Evolutionary conservation across 2,888 invertebrate species (phyloP), one percentile per base, ranked within the genome.

Genomic region (Theodoxus fluviatilis): DNA sequence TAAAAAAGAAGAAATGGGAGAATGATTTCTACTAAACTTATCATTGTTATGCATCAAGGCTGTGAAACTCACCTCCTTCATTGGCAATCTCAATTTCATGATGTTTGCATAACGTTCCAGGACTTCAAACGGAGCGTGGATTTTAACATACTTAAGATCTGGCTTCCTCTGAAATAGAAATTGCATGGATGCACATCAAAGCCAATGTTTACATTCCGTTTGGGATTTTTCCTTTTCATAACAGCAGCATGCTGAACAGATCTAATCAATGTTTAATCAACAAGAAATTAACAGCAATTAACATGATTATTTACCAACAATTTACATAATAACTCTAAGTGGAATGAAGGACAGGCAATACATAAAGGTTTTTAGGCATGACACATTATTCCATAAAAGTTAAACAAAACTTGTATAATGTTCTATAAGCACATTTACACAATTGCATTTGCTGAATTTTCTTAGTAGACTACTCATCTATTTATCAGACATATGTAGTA

Each of bases 61-160:
- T 18, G 31, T 52, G n/a, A 52, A 33, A 65, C 82, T 83, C 84
- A 94, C 91, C 90, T 92, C 93, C 90, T 93, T 94, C 94, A 97
- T 96, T 2, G 96, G 96, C 93, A 96, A 92, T 84, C 95, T 90
- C 33, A 96, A 89, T 86, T 96, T 96, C 79, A 96, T 90, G 81
- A 96, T 94, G 88, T 97, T 97, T 73, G 94, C 92, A 88, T 96
- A 96, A 79, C 94, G 91, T 77, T 92, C 90, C 67, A 96, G 88
- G 6, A 96, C 94, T 83, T 93, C 91, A 78, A 91, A 88, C 0
- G 96, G 94, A 0, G 94, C 94, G 87, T 96, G 94, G 72, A 97
- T 91, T 91, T 96, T 96, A 75, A 94, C 90, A 88, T 94, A 95
- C 87, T 92, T 90, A 69, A 94, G 89, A 71, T 92, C 92, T 76